A percentile compares a stretch with the other conserved stretches of the same genome.
phyloP scores from a whole-genome alignment of 2,113 vertebrate species.

The Piprites chloris region DNA sequence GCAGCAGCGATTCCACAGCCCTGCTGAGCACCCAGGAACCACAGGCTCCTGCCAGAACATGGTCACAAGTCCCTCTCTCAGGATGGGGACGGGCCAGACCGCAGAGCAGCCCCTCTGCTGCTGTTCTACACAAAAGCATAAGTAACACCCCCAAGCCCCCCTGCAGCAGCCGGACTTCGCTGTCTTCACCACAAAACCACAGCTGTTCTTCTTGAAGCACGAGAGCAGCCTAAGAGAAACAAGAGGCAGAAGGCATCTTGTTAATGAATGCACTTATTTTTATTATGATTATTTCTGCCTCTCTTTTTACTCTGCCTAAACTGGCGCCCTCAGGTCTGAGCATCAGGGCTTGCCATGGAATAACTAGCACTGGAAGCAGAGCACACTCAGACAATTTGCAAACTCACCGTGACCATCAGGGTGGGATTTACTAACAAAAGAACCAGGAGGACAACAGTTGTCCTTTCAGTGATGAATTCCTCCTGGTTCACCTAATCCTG shows the following conservation, averaged over 20 bases:
- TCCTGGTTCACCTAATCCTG: background rate
- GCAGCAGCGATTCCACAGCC: background rate
- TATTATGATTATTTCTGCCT: background rate
- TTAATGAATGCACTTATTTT: background rate
- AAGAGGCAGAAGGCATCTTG: background rate
- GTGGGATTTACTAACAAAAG: background rate
- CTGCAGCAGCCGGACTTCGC: background rate
- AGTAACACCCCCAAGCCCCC: background rate
- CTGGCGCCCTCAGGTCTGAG: background rate
- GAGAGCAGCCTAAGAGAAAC: background rate
- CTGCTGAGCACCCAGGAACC: background rate
- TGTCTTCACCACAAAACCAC: background rate
- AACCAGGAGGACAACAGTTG: background rate
- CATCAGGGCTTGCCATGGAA: background rate
- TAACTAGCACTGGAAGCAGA: background rate
- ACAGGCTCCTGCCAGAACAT: rapidly evolving
- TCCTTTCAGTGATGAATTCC: background rate
- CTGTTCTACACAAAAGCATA: background rate
- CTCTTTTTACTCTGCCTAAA: background rate
- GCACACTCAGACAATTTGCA: background rate
- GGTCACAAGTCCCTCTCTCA: rapidly evolving
- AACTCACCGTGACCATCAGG: rapidly evolving
- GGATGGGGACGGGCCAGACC: background rate
- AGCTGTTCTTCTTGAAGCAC: rapidly evolving
- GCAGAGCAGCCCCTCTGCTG: background rate